phyloP scores from a whole-genome alignment of 2,888 invertebrate genomes.

The Panorpa germanica region DNA sequence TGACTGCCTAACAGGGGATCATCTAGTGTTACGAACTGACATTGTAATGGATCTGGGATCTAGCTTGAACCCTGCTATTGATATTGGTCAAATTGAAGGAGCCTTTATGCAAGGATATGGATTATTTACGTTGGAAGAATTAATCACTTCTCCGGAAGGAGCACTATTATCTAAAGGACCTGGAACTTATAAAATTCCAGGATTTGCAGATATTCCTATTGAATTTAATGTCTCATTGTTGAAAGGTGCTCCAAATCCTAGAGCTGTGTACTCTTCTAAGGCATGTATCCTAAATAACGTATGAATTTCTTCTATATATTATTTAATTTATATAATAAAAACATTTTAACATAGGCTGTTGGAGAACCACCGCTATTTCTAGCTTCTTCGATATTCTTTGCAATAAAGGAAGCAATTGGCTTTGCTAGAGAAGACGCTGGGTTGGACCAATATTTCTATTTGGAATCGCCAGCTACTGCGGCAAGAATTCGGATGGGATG shows the following conservation, averaged over 20 bases:
- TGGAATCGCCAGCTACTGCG: constrained; percentile 76
- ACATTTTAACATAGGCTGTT: constrained; percentile 48
- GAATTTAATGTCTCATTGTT: constrained; percentile 85
- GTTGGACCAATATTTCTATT: constrained; percentile 32
- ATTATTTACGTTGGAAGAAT: constrained; percentile 75
- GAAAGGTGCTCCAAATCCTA: constrained; percentile 75
- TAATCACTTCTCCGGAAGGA: constrained; percentile 72
- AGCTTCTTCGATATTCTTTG: constrained; percentile 74
- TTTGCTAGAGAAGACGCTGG: constrained; percentile 58
- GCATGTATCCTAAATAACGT: constrained; percentile 29
- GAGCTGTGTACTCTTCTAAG: constrained; percentile 91
- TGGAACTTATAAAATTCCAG: constrained; percentile 86
- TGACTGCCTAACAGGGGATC: constrained; percentile 87
- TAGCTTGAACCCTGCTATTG: constrained; percentile 90
- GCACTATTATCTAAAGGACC: constrained; percentile 71
- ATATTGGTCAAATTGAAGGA: constrained; percentile 93
- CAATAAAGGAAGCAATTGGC: constrained; percentile 71
- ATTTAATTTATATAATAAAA: constrained; percentile 1
- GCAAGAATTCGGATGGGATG: constrained; percentile 82
- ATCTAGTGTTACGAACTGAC: constrained; percentile 71
- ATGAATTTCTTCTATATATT: no score
- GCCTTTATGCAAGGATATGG: constrained; percentile 91
- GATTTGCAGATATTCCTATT: constrained; percentile 77
- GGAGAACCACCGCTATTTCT: constrained; percentile 91
- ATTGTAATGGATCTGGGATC: constrained; percentile 95